These are phyloP conservation scores for Yponomeuta malinellus DNA, from an alignment of 2,888 invertebrate species.

Conservation along the genomic window DNA sequence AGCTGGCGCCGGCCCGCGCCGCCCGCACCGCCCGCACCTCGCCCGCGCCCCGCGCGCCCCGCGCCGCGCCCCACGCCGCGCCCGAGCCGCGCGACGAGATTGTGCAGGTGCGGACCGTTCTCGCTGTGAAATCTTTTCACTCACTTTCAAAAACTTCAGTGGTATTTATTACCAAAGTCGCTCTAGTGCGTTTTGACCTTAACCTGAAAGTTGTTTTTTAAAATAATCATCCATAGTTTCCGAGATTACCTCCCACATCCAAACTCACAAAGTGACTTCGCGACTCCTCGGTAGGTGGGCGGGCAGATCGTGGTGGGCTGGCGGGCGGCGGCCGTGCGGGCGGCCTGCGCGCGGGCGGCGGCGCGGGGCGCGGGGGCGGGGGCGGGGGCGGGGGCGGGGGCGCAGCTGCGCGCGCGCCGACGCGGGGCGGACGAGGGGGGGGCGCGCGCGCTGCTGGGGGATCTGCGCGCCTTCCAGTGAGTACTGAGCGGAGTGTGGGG, in stretches of 20 bases:
- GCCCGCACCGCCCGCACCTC: conserved; percentile 19
- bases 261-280: too few relatives aligned
- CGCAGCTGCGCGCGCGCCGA: conserved; percentile 15
- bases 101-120: neutral
- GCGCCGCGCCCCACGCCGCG: conserved; percentile 22
- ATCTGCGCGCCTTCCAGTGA: too few relatives aligned
- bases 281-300: conserved; percentile 36
- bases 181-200: too few relatives aligned
- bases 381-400: conserved; percentile 22
- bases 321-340: conserved; percentile 41
- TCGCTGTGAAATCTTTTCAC: neutral
- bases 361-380: conserved; percentile 19
- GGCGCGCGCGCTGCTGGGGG: conserved; percentile 25
- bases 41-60: conserved; percentile 21
- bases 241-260: too few relatives aligned
- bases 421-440: conserved; percentile 18
- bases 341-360: conserved; percentile 26
- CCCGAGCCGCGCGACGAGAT: neutral
- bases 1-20: neutral
- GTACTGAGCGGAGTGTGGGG: too few relatives aligned
- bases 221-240: too few relatives aligned
- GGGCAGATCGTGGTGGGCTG: conserved; percentile 53
- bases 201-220: too few relatives aligned
- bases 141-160: too few relatives aligned
- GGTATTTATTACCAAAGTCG: too few relatives aligned